phyloP scores from a whole-genome alignment of 1,140 invertebrate species.

The Mycetomoellerius zeteki region DNA sequence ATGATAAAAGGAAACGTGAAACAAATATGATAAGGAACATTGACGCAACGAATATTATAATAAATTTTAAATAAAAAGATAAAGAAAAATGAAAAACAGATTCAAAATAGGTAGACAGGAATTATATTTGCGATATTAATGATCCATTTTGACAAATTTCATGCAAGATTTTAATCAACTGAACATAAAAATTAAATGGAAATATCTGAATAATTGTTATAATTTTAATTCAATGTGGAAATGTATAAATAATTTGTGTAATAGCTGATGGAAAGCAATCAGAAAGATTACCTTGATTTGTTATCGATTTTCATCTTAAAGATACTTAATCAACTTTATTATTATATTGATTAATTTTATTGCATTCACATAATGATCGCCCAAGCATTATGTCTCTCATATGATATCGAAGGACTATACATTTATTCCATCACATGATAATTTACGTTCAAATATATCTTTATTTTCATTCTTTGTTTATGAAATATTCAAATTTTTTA shows the following conservation, averaged over 20 bases:
- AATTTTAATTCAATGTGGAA: neutral
- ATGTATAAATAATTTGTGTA: neutral
- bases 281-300: conserved; percentile 5
- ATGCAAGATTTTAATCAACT: neutral
- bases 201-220: neutral
- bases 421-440: neutral
- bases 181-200: neutral
- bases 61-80: neutral
- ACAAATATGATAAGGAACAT: neutral
- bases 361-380: neutral
- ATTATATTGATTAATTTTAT: conserved; percentile 22
- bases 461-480: neutral
- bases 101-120: neutral
- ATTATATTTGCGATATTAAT: neutral
- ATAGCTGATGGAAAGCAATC: neutral
- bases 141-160: neutral
- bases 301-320: too few species aligned
- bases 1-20: neutral
- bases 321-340: too few species aligned
- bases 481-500: neutral
- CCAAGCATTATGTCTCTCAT: neutral
- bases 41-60: neutral
- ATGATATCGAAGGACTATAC: neutral
- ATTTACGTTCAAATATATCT: neutral
- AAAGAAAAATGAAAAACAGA: neutral